Conservation (phyloP, 2,113 vertebrate genomes). For the Halcyon senegalensis region DNA sequence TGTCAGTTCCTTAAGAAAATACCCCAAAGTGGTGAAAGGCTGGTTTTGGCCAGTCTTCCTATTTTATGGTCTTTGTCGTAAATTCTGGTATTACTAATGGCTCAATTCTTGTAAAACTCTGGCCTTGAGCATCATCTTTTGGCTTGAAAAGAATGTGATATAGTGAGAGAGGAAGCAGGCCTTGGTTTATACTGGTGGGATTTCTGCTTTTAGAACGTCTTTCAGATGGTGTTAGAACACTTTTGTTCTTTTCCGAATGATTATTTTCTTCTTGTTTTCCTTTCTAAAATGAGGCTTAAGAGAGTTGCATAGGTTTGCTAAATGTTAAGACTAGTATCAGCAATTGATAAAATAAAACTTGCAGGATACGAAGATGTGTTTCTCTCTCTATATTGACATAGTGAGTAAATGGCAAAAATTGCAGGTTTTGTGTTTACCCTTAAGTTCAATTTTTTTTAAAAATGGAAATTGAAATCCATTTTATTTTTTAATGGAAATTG, state of each 20-base stretch:
- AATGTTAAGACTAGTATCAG: neutral
- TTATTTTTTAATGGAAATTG: neutral
- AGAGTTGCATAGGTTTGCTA: neutral
- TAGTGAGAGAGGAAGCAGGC: neutral
- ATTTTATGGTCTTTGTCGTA: neutral
- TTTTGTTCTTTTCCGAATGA: neutral
- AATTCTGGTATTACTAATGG: neutral
- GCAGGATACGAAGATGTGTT: fast-evolving
- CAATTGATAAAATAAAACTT: neutral
- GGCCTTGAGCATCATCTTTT: neutral
- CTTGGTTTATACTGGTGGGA: neutral
- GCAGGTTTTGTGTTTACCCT: neutral
- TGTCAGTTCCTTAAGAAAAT: neutral
- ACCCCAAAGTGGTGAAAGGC: neutral
- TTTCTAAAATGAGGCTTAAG: neutral
- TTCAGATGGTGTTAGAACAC: neutral
- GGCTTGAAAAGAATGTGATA: neutral
- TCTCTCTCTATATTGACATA: neutral
- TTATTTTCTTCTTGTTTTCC: neutral
- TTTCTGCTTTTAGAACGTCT: neutral
- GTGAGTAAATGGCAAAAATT: neutral
- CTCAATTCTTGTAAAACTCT: neutral
- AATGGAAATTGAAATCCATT: neutral
- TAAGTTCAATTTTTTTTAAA: neutral
- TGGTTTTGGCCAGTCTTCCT: neutral